A percentile compares a stretch with the other conserved stretches of the same genome.
phyloP scores from a whole-genome alignment of 2,113 vertebrate species.

The Callorhinus ursinus region DNA sequence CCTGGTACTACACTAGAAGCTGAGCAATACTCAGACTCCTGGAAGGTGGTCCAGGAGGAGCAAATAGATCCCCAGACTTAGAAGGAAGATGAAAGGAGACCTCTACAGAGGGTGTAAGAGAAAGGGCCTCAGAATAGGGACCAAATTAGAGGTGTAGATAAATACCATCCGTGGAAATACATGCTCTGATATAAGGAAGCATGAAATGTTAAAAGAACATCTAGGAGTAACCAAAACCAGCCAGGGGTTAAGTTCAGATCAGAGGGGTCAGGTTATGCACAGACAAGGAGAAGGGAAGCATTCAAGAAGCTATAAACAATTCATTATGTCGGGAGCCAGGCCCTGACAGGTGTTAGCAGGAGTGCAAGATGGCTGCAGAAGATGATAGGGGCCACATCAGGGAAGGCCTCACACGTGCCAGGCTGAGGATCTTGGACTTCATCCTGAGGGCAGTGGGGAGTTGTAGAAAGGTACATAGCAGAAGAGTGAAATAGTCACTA shows the following conservation, averaged over 20 bases:
- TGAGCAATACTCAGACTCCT: background rate
- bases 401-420: background rate
- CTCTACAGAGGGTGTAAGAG: background rate
- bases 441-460: background rate
- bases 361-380: background rate
- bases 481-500: background rate
- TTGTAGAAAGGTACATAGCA: background rate
- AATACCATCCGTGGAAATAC: background rate
- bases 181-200: background rate
- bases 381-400: background rate
- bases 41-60: background rate
- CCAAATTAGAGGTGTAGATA: background rate
- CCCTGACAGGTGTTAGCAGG: background rate
- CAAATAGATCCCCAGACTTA: background rate
- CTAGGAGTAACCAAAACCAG: background rate
- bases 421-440: background rate
- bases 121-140: background rate
- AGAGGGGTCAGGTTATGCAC: background rate
- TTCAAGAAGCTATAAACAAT: constrained; percentile 13
- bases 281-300: background rate
- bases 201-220: background rate
- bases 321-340: background rate
- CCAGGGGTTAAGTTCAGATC: background rate
- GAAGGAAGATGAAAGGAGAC: background rate
- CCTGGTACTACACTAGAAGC: background rate